Evolutionary conservation across 2,113 vertebrate genomes (phyloP), one percentile per base, ranked within the genome.

Genomic region (Montifringilla adamsi): DNA sequence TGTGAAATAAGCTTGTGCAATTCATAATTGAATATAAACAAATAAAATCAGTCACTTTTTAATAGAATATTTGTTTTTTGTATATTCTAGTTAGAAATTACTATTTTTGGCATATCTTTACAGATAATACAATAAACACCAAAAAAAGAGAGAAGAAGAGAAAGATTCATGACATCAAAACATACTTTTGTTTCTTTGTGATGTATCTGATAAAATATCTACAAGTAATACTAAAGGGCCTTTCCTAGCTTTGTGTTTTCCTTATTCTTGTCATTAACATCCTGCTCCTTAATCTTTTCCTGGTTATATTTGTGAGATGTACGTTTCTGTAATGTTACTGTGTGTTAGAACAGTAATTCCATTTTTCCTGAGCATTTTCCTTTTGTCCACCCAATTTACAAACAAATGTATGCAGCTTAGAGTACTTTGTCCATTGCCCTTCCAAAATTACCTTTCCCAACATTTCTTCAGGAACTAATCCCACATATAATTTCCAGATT

Each of bases 141-240:
- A 50, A 60, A 46, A 50, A 63, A 52, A 50, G 3, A 56, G 2
- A 53, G 84, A 70, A 86, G 3, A 10, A 77, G 33, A 55, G 41
- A 64, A 70, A 75, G 15, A 83, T 41, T 81, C 13, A 53, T 39
- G 12, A 59, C 26, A 72, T 58, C 46, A 75, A 68, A 96, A 56
- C 30, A 52, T 17, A 28, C 20, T 47, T 92, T 78, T 44, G 8
- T 77, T 88, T 80, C 44, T 79, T 76, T 14, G n/a, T 83, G 95
- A 70, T 96, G 94, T 97, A 96, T 96, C 77, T 96, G 96, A 97
- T 97, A 97, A 98, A 97, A 97, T 95, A 69, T 9, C 12, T 52
- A 37, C 59, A 90, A 93, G 60, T 85, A 44, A 69, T 52, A 80
- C 74, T 55, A 89, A 89, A 73, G 44, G 83, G 62, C 88, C 50